Percentiles rank a stretch among this genome's conserved stretches.
Conservation (phyloP, 2,113 vertebrate genomes). For the Stomatorhinus ivindoensis region DNA sequence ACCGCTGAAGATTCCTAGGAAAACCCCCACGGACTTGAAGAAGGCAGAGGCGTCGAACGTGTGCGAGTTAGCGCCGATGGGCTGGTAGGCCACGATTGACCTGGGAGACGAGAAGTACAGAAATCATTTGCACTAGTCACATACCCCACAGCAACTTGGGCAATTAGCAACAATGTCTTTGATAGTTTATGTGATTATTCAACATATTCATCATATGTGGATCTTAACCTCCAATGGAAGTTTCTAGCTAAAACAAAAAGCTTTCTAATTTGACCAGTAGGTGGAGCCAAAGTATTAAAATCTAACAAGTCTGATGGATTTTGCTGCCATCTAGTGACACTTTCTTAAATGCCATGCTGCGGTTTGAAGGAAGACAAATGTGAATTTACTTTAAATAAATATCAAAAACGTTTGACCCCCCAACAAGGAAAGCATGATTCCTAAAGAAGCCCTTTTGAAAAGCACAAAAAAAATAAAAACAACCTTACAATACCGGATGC, state of each 20-base stretch:
- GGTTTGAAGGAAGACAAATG: not conserved
- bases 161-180: not conserved
- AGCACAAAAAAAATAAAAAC: not conserved
- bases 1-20: constrained; percentile 94
- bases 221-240: not conserved
- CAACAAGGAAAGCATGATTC: not conserved
- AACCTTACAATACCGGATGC: not conserved
- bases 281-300: constrained; percentile 36
- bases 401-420: not conserved
- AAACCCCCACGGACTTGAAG: constrained; percentile 94
- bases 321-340: not conserved
- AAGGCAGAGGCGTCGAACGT: constrained; percentile 90
- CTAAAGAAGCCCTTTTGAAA: not conserved
- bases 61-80: constrained; percentile 81
- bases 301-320: not conserved
- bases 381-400: not conserved
- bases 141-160: not conserved
- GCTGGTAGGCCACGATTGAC: constrained; percentile 94
- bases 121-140: not conserved
- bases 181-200: not conserved
- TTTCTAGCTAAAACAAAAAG: not conserved
- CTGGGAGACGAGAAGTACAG: constrained; percentile 44
- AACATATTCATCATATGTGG: not conserved
- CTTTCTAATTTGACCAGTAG: constrained; percentile 33
- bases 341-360: too few species aligned